phyloP scores from a whole-genome alignment of 2,888 invertebrate genomes.

The Thymelicus acteon region DNA sequence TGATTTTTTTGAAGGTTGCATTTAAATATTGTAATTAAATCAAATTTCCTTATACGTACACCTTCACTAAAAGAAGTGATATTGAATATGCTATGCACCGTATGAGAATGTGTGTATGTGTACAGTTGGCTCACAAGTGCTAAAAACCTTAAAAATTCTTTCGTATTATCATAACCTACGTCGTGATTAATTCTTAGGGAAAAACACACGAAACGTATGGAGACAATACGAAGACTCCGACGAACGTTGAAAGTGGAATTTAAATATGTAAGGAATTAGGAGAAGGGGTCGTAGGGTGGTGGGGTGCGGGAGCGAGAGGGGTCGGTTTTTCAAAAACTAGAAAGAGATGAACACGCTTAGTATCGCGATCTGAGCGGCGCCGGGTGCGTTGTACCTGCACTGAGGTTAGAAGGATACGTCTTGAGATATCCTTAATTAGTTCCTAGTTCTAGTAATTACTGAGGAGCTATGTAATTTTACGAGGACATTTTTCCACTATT shows the following conservation, averaged over 20 bases:
- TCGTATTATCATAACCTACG: background rate
- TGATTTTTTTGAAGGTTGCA: too few species aligned
- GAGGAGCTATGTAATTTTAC: too few species aligned
- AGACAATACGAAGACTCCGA: conserved; percentile 80
- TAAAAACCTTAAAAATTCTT: background rate
- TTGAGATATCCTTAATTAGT: conserved; percentile 51
- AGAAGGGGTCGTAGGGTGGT: conserved; percentile 54
- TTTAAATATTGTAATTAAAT: too few species aligned
- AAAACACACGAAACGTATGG: conserved; percentile 70
- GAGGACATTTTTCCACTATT: too few species aligned
- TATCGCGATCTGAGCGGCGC: conserved; percentile 76
- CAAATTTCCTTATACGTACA: too few species aligned
- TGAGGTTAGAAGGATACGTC: conserved; percentile 56
- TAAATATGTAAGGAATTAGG: conserved; percentile 85
- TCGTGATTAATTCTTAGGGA: conserved; percentile 40
- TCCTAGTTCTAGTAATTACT: background rate
- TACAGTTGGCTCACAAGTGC: too few species aligned
- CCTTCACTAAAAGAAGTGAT: too few species aligned
- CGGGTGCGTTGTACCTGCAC: conserved; percentile 48
- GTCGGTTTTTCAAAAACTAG: conserved; percentile 82
- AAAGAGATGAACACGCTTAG: conserved; percentile 84
- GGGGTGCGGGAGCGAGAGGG: conserved; percentile 45
- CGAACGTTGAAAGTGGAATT: conserved; percentile 80
- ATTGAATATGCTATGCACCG: too few species aligned
- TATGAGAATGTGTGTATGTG: too few species aligned